Percentiles rank a stretch among this genome's conserved stretches.
phyloP scores from a whole-genome alignment of 1,140 invertebrate genomes.

The Campoletis sonorensis region DNA sequence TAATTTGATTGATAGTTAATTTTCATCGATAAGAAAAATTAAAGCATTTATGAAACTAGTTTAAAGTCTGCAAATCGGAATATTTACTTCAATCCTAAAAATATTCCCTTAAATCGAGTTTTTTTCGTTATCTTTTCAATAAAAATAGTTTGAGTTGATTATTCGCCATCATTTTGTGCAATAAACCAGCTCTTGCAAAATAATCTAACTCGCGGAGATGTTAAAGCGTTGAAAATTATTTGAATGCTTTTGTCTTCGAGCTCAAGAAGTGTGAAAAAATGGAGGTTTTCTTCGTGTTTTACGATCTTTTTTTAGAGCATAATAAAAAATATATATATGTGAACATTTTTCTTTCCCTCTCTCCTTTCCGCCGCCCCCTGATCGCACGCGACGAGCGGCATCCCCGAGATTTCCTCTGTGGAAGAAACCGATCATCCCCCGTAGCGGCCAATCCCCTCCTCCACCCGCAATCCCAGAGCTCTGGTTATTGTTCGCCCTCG shows the following conservation, averaged over 20 bases:
- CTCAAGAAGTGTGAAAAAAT: background rate
- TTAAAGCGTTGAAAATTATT: background rate
- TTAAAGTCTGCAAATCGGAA: no score
- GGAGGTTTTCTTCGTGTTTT: constrained; percentile 2
- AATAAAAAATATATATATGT: constrained; percentile 12
- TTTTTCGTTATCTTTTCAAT: background rate
- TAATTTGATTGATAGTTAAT: no score
- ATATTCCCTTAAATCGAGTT: background rate
- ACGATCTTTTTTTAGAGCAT: constrained; percentile 21
- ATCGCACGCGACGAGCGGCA: constrained; percentile 22
- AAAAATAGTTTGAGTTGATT: background rate
- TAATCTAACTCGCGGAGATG: background rate
- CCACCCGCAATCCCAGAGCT: background rate
- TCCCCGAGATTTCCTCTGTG: constrained; percentile 19
- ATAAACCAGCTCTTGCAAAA: background rate
- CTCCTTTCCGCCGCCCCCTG: background rate
- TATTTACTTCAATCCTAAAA: no score
- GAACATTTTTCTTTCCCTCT: constrained; percentile 7
- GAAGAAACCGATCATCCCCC: constrained; percentile 26
- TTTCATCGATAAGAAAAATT: no score
- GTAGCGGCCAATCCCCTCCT: constrained; percentile 5
- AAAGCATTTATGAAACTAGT: no score
- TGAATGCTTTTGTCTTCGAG: background rate
- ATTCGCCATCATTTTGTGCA: background rate
- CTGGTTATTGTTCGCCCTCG: constrained; percentile 21